Base-by-base conservation (phyloP, 2,797 vertebrate genomes). In the Hafferia zeledoni region DNA sequence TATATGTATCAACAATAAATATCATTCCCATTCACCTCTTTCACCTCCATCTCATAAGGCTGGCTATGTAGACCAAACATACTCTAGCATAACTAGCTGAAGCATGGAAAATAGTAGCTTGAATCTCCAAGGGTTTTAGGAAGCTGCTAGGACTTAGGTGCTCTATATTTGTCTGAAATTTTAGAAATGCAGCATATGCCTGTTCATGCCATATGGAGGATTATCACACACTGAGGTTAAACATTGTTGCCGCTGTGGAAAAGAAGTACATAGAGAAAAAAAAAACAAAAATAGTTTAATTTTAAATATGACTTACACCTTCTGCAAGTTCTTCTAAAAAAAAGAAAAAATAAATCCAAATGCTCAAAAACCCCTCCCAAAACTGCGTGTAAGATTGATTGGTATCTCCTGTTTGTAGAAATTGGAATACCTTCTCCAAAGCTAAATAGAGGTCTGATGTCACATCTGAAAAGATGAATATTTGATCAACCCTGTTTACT, bases 91-190 rank as follows among this genome's bases (percentile, higher is more conserved):
- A 95, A 94, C 53, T 95, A 96, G 86, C 43, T 83, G 91, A 97
- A 95, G 93, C 92, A 95, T 94, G 95, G 93, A 90, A 94, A 91
- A 63, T 79, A 96, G 79, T 88, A 83, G 53, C 93, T 97, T 96
- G 76, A 92, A 46, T 87, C 64, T 87, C 72, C 69, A 63, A 93
- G 50, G 83, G 67, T 65, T 95, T 90, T 96, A 94, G 87, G 90
- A 92, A 94, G 90, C 68, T 95, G 70, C 90, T 95, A 96, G 78
- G 60, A 96, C 67, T 92, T 97, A 97, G 90, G 74, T 95, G 43
- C 53, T 94, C 76, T 89, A 17, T 90, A 94, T 85, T 97, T 89
- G 72, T 96, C 79, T 85, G 86, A 89, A 89, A 90, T 43, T 37
- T 93, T 95, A 93, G 83, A 91, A 77, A 83, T 89, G 83, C 67